Base-by-base conservation (phyloP, 2,797 vertebrate genomes). In the Eulemur coronatus region DNA sequence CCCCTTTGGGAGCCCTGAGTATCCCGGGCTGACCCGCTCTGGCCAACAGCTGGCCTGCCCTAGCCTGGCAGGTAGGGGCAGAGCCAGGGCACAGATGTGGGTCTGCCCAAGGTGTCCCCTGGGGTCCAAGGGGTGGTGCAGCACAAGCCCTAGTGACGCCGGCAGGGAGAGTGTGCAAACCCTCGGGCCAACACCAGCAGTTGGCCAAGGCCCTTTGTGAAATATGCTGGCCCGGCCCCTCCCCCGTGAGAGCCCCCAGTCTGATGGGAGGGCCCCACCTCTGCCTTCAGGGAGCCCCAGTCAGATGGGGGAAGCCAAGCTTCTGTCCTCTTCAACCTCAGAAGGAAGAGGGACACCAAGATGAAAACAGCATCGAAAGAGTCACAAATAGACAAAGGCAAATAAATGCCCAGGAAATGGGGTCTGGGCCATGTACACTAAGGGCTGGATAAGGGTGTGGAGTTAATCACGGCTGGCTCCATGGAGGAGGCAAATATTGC, bases 91-190 rank as follows among this genome's bases (percentile, higher is more conserved):
- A 2, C 8, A 43, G 17, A 8, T 9, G n/a, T 11, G 0, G 12
- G 9, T 50, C 41, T 7, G 15, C 14, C 2, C 3, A 0, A 0
- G 7, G 43, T 63, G 20, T 73, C 24, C 48, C 7, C 3, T 1
- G 7, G 35, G 80, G 33, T 46, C 59, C 7, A 0, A 30, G 57
- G 48, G 11, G 0, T 24, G 26, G 9, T 3, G 1, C 30, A 24
- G 55, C n/a, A 78, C 17, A 2, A n/a, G 7, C 33, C 57, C 38
- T 35, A 5, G 24, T 0, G 48, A 59, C 22, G 17, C 73, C 7
- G 0, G 33, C n/a, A 0, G 72, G 22, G 63, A 26, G 38, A 50
- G 59, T 3, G 1, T 59, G 41, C 15, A 0, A 35, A 35, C 2
- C 13, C 72, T 30, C 7, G 28, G 26, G 33, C 69, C 52, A 5